Percentiles rank a stretch among this genome's conserved stretches.
Evolutionary conservation across 2,113 vertebrate genomes (phyloP).

Genomic region (Epinephelus cyanopodus): DNA sequence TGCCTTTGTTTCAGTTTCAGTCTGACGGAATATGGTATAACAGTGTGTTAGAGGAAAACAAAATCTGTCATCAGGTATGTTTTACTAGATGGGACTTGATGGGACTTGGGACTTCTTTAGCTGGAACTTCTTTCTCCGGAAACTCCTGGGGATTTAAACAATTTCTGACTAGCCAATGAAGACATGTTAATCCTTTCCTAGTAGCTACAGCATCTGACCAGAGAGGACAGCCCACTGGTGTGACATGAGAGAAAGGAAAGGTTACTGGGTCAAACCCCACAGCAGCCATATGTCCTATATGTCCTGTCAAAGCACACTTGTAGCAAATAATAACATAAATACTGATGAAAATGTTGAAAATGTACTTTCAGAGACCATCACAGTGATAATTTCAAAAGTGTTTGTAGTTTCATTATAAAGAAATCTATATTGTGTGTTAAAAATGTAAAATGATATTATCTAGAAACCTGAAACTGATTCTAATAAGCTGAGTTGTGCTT

Average conservation of each 20-base stretch:
- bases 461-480: not conserved
- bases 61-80: constrained; percentile 27
- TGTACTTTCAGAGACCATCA: not conserved
- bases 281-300: not conserved
- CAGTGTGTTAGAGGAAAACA: constrained; percentile 1
- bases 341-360: not conserved
- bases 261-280: constrained; percentile 25
- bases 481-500: not conserved
- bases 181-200: constrained; percentile 51
- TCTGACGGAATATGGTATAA: not conserved
- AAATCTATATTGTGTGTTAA: too few species aligned
- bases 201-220: constrained; percentile 34
- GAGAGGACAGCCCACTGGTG: constrained; percentile 27
- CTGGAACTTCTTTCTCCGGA: constrained; percentile 27
- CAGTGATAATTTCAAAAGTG: not conserved
- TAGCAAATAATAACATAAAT: not conserved
- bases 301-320: not conserved
- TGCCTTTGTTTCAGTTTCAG: constrained; percentile 6
- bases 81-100: constrained; percentile 42
- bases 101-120: constrained; percentile 18
- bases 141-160: constrained; percentile 38
- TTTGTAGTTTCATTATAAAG: not conserved
- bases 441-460: too few species aligned
- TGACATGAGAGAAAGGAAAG: constrained; percentile 12
- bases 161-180: constrained; percentile 23